phyloP scores from a whole-genome alignment of 2,113 vertebrate species.

The Osmerus eperlanus region DNA sequence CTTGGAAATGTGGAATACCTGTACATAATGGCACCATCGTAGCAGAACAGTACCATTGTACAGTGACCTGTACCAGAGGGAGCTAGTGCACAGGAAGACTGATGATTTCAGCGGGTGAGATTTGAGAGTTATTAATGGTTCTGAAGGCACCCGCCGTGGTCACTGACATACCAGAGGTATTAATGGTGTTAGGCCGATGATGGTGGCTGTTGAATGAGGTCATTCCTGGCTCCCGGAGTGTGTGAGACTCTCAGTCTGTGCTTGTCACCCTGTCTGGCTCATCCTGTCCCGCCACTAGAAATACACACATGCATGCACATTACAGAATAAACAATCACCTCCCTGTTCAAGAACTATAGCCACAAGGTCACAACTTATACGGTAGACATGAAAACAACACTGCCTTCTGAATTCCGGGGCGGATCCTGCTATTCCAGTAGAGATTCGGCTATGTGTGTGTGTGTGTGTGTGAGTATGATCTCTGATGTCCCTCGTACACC shows the following conservation, averaged over 20 bases:
- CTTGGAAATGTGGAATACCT: slow-evolving; percentile 12
- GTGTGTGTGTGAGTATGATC: too few species aligned
- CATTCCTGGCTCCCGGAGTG: slow-evolving; percentile 53
- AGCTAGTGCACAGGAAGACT: slow-evolving; percentile 20
- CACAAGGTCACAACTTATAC: slow-evolving; percentile 41
- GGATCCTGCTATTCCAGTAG: slow-evolving; percentile 54
- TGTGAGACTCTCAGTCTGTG: slow-evolving; percentile 50
- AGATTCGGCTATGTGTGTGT: slow-evolving; percentile 5
- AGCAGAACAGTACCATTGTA: background rate
- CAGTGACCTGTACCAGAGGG: background rate
- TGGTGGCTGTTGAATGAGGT: slow-evolving; percentile 58
- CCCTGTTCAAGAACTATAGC: slow-evolving; percentile 5
- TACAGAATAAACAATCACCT: background rate
- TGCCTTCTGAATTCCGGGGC: slow-evolving; percentile 26
- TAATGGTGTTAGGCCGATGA: slow-evolving; percentile 57
- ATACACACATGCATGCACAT: slow-evolving; percentile 21
- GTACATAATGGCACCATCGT: slow-evolving; percentile 21
- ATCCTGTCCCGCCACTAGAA: slow-evolving; percentile 27
- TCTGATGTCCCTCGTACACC: too few species aligned
- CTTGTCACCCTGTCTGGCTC: slow-evolving; percentile 28
- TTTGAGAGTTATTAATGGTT: slow-evolving; percentile 60
- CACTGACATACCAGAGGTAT: slow-evolving; percentile 54
- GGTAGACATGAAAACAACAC: slow-evolving; percentile 39
- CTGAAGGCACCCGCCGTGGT: slow-evolving; percentile 41
- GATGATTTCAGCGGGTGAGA: slow-evolving; percentile 47